These are phyloP conservation scores for Hycleus cichorii DNA, from an alignment of 1,140 invertebrate species.

Conservation along the genomic window DNA sequence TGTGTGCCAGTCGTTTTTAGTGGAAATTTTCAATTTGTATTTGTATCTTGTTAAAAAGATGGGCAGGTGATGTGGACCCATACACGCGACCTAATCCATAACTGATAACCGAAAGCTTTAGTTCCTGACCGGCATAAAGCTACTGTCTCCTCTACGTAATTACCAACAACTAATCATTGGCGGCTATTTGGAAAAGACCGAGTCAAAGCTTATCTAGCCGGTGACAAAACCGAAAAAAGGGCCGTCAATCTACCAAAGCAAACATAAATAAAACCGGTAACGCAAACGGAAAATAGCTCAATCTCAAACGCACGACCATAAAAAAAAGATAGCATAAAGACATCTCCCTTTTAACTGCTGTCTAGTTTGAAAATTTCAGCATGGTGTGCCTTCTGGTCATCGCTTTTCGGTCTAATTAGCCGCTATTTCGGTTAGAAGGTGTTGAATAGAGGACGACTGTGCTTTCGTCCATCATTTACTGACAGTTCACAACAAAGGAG, in stretches of 20 bases:
- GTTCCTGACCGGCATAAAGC: constrained; percentile 4
- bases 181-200: constrained; percentile 1
- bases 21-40: constrained; percentile 7
- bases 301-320: too few relatives aligned
- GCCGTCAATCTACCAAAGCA: too few relatives aligned
- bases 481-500: constrained; percentile 9
- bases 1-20: too few relatives aligned
- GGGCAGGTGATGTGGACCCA: constrained; percentile 12
- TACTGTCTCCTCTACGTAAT: constrained; percentile 14
- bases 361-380: too few relatives aligned
- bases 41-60: not conserved
- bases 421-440: constrained; percentile 9
- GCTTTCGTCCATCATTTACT: constrained; percentile 7
- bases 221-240: too few relatives aligned
- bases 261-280: too few relatives aligned
- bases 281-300: too few relatives aligned
- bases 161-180: constrained; percentile 18
- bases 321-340: too few relatives aligned
- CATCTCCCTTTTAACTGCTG: too few relatives aligned
- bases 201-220: too few relatives aligned
- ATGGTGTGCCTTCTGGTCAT: too few relatives aligned
- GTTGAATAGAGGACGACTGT: constrained; percentile 7
- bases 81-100: constrained; percentile 21
- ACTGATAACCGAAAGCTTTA: constrained; percentile 15
- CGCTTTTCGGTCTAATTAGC: constrained; percentile 6